Percentiles rank a stretch among this genome's conserved stretches.
phyloP scores from a whole-genome alignment of 2,113 vertebrate species.

The Hystrix cristata region DNA sequence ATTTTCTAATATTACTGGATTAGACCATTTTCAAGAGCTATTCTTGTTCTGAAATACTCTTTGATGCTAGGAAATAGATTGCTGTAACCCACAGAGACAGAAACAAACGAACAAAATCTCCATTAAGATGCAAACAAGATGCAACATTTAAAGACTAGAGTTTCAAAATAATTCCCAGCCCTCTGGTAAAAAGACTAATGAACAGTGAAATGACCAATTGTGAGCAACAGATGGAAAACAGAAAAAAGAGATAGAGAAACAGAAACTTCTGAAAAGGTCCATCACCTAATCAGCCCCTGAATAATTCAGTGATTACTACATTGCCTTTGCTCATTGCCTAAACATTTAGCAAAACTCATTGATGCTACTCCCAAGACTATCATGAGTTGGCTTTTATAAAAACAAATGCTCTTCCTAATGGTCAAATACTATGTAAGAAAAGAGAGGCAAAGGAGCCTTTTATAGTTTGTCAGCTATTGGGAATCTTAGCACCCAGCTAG shows the following conservation, averaged over 20 bases:
- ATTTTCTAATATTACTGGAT: not conserved
- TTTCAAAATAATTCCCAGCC: slow-evolving; percentile 65
- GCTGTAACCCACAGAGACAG: not conserved
- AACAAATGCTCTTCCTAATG: slow-evolving; percentile 21
- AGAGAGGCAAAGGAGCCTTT: not conserved
- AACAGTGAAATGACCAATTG: slow-evolving; percentile 76
- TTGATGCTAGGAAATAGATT: slow-evolving; percentile 52
- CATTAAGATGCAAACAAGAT: slow-evolving; percentile 64
- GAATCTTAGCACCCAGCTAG: not conserved
- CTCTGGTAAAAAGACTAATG: slow-evolving; percentile 63
- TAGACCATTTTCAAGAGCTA: not conserved
- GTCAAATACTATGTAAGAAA: not conserved
- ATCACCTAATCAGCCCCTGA: slow-evolving; percentile 60
- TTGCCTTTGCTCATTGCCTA: slow-evolving; percentile 24
- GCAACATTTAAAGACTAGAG: not conserved
- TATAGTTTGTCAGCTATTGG: not conserved
- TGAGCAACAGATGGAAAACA: slow-evolving; percentile 73
- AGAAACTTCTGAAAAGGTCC: slow-evolving; percentile 49
- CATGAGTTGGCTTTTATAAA: slow-evolving; percentile 15
- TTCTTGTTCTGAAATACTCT: slow-evolving; percentile 42
- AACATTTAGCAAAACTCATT: slow-evolving; percentile 59
- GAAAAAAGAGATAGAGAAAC: not conserved
- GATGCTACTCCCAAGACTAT: not conserved
- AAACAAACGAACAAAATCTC: slow-evolving; percentile 52
- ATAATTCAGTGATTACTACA: not conserved